These are phyloP conservation scores for Thalpophila matura DNA, from an alignment of 2,888 invertebrate species.

Conservation along the genomic window DNA sequence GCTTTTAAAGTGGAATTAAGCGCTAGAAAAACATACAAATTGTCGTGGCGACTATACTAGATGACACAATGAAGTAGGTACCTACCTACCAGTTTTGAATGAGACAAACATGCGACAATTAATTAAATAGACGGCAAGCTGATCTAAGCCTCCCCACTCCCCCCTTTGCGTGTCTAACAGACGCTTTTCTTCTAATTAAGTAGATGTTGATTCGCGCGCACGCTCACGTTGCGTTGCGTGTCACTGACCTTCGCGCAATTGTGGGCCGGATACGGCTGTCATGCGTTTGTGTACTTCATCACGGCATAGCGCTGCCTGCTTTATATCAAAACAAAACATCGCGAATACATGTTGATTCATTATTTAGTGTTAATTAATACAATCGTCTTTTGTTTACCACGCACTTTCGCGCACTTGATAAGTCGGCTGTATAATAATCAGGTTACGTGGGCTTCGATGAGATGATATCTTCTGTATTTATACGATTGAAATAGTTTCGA, in stretches of 20 bases:
- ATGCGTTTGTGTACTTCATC: conserved; percentile 75
- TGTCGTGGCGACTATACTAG: background rate
- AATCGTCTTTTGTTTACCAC: conserved; percentile 44
- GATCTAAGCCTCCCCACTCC: background rate
- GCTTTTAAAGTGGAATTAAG: conserved; percentile 14
- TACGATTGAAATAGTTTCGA: conserved; percentile 8
- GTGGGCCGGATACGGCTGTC: conserved; percentile 76
- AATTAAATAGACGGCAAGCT: conserved; percentile 27
- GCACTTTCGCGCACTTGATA: conserved; percentile 47
- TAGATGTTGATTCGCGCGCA: conserved; percentile 76
- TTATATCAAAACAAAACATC: conserved; percentile 72
- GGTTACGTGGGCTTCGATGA: conserved; percentile 35
- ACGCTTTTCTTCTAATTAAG: conserved; percentile 76
- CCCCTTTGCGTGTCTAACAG: conserved; percentile 43
- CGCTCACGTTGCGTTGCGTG: conserved; percentile 68
- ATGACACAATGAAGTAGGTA: conserved; percentile 23
- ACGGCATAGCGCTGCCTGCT: conserved; percentile 71
- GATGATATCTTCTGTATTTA: conserved; percentile 14
- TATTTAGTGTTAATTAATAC: conserved; percentile 58
- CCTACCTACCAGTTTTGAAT: conserved; percentile 19
- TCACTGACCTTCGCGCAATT: conserved; percentile 85
- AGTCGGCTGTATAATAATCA: conserved; percentile 31
- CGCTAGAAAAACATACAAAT: conserved; percentile 18
- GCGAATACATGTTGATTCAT: conserved; percentile 57
- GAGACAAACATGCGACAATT: background rate